A percentile compares a stretch with the other conserved stretches of the same genome.
These are phyloP conservation scores for Esox niger DNA, from an alignment of 2,113 vertebrate species.

Conservation along the genomic window DNA sequence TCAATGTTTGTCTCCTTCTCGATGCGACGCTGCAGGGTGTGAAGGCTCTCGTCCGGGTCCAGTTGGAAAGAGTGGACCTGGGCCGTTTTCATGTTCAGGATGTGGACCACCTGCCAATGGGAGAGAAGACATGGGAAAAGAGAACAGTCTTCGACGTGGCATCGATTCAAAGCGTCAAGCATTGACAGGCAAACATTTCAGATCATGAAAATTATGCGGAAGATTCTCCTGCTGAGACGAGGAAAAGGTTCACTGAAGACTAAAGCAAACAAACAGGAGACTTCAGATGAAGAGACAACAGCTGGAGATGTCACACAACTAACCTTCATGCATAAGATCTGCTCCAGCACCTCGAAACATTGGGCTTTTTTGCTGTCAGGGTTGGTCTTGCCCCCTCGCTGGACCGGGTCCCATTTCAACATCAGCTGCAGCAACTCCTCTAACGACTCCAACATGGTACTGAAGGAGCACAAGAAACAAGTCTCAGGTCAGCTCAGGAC, in stretches of 20 bases:
- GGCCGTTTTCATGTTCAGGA: constrained; percentile 96
- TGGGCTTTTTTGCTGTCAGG: constrained; percentile 67
- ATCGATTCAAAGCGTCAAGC: too few species aligned
- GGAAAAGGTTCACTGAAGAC: too few species aligned
- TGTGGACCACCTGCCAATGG: constrained; percentile 84
- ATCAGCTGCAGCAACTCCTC: constrained; percentile 89
- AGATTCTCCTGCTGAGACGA: too few species aligned
- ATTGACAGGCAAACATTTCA: too few species aligned
- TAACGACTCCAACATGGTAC: constrained; percentile 86
- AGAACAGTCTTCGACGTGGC: too few species aligned
- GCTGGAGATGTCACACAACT: background rate
- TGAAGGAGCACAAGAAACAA: constrained; percentile 40
- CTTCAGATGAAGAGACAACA: background rate
- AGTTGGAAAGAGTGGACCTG: constrained; percentile 91
- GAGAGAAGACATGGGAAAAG: constrained; percentile 15
- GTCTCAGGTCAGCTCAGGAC: too few species aligned
- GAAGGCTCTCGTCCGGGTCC: constrained; percentile 86
- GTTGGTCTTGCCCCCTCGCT: constrained; percentile 81
- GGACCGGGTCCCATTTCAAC: constrained; percentile 90
- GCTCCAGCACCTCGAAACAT: constrained; percentile 87
- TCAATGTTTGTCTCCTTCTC: constrained; percentile 87
- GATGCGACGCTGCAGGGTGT: constrained; percentile 88
- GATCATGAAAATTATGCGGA: too few species aligned
- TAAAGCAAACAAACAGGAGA: too few species aligned
- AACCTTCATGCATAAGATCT: constrained; percentile 91